Evolutionary conservation across 2,797 vertebrate genomes (phyloP).

Genomic region (Propithecus deckenii): DNA sequence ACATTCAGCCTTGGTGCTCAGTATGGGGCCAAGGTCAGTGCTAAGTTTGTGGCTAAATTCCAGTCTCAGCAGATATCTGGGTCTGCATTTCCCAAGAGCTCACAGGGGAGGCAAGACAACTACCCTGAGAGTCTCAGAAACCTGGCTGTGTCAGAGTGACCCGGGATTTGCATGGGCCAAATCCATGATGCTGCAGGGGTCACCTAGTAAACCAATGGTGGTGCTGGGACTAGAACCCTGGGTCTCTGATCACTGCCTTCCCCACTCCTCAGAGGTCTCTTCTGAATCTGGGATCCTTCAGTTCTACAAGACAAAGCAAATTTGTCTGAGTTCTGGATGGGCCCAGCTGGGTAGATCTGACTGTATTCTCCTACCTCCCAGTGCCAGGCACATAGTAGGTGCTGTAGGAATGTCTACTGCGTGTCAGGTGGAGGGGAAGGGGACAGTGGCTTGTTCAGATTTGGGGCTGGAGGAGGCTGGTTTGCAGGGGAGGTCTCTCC

Average conservation of each 20-base stretch:
- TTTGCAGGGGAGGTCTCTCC: neutral
- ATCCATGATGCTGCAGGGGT: neutral
- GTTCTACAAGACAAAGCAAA: conserved; percentile 22
- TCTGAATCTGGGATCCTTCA: conserved; percentile 24
- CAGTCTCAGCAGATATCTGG: neutral
- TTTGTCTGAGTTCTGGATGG: neutral
- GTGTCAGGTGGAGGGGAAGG: neutral
- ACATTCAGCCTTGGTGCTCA: neutral
- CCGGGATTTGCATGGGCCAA: neutral
- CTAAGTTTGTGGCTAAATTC: neutral
- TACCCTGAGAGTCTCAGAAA: neutral
- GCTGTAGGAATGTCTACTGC: neutral
- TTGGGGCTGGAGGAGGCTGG: neutral
- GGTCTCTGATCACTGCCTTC: neutral
- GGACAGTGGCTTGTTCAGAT: neutral
- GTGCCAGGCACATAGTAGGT: neutral
- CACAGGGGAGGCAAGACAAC: neutral
- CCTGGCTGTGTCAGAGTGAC: neutral
- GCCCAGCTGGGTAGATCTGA: neutral
- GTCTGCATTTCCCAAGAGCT: neutral
- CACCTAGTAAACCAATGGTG: neutral
- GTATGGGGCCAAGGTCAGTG: neutral
- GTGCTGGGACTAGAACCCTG: neutral
- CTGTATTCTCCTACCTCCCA: neutral
- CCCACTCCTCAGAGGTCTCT: neutral